These are phyloP conservation scores for Fistularia tabacaria DNA, from an alignment of 2,797 vertebrate species.

Conservation along the genomic window DNA sequence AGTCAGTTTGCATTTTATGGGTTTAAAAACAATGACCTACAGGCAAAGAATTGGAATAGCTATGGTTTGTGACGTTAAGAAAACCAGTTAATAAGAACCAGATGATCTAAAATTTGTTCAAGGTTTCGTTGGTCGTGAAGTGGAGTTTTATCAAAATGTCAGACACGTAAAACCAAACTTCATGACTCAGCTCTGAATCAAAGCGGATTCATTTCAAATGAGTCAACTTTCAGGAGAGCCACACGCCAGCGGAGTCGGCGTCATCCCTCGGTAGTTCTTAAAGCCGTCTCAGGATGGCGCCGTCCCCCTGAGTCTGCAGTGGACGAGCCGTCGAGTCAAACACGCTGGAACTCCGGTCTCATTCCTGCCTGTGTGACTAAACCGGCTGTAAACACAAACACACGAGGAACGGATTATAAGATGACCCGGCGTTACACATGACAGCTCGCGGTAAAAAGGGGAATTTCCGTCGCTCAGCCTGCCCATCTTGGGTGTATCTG, in stretches of 20 bases:
- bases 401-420: not conserved
- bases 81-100: not conserved
- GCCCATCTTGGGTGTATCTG: no score
- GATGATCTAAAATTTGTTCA: no score
- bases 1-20: slow-evolving; percentile 9
- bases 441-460: not conserved
- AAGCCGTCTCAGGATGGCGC: slow-evolving; percentile 53
- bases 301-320: slow-evolving; percentile 2
- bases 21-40: not conserved
- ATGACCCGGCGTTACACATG: no score
- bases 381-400: not conserved
- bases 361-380: not conserved
- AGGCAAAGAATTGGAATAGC: no score
- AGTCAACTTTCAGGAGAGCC: not conserved
- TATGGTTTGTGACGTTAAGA: not conserved
- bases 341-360: not conserved
- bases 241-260: not conserved
- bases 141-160: not conserved
- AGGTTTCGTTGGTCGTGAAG: not conserved
- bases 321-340: slow-evolving; percentile 16
- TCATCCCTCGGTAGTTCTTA: slow-evolving; percentile 22
- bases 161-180: not conserved
- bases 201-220: not conserved
- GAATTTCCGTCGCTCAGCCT: slow-evolving; percentile 6
- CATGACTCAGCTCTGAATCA: not conserved